Evolutionary conservation across 2,797 vertebrate genomes (phyloP), one percentile per base, ranked within the genome.

Genomic region (Pipistrellus pipistrellus): DNA sequence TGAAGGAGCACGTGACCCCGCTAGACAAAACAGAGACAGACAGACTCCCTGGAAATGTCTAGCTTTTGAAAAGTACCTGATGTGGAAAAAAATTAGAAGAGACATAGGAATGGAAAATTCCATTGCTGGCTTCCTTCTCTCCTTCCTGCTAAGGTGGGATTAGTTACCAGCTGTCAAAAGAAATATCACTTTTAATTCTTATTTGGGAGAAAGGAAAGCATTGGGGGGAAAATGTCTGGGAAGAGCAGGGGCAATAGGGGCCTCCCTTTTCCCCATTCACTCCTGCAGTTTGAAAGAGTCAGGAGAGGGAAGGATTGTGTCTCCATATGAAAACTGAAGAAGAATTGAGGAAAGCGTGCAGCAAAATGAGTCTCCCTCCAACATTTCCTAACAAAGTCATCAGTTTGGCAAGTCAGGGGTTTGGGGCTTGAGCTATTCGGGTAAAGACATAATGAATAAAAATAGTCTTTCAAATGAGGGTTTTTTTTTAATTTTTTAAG

Each of bases 21-120:
- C 94, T 97, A 98, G 98, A 98, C 98, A 98, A 98, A 98, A 98
- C 98, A 98, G 97, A 98, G 98, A 98, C 96, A 97, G 38, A 59
- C 98, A 98, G 98, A 98, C 98, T 97, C 97, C 96, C 96, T 98
- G 98, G 98, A 98, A 98, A 98, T 46, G 96, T 96, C 96, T 97
- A 96, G 97, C 93, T 97, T 97, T 96, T 98, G 97, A 98, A 98
- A 98, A 98, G 98, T 98, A 98, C 98, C 98, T 98, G 98, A 98
- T 98, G 98, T 98, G 97, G 88, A 27, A 97, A 97, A 97, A 98
- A 96, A 97, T 97, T 88, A 93, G 97, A 98, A 97, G 96, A 95
- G 0, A 98, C 97, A 95, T 92, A 97, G 97, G 97, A 98, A 98
- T 98, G 98, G 98, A 98, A 98, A 98, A 98, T 98, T 98, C 97